Evolutionary conservation across 2,797 vertebrate genomes (phyloP).

Genomic region (Delichon dasypus): DNA sequence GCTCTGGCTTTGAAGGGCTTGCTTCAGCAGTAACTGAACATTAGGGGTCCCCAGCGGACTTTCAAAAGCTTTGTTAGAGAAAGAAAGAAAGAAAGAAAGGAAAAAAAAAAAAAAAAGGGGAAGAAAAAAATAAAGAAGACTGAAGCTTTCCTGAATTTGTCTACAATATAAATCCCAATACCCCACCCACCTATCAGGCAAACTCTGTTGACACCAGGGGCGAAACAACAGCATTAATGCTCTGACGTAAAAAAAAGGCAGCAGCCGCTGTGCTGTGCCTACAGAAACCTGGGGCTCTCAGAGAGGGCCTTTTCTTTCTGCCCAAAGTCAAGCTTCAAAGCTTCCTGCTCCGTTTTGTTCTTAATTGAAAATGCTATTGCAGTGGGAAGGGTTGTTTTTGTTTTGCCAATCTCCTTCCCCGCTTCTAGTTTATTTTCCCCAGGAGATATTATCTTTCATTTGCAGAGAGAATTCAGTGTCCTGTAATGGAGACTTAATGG

Average conservation of each 20-base stretch:
- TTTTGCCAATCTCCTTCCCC: background rate
- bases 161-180: background rate
- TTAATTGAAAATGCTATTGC: background rate
- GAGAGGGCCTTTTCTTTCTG: background rate
- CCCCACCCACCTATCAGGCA: background rate
- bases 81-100: fast-evolving
- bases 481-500: background rate
- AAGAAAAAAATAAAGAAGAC: too few relatives aligned
- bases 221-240: background rate
- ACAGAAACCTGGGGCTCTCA: background rate
- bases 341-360: background rate
- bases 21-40: conserved; percentile 43
- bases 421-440: background rate
- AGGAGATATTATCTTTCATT: background rate
- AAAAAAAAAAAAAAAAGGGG: fast-evolving
- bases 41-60: conserved; percentile 73
- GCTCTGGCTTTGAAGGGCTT: background rate
- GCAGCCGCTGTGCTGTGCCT: background rate
- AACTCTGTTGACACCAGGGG: background rate
- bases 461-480: background rate
- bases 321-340: conserved; percentile 10
- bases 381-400: background rate
- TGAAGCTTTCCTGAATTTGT: background rate
- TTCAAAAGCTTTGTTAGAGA: background rate
- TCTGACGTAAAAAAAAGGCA: background rate